Evolutionary conservation across 2,888 invertebrate species (phyloP).

Genomic region (Trichacis sp.): DNA sequence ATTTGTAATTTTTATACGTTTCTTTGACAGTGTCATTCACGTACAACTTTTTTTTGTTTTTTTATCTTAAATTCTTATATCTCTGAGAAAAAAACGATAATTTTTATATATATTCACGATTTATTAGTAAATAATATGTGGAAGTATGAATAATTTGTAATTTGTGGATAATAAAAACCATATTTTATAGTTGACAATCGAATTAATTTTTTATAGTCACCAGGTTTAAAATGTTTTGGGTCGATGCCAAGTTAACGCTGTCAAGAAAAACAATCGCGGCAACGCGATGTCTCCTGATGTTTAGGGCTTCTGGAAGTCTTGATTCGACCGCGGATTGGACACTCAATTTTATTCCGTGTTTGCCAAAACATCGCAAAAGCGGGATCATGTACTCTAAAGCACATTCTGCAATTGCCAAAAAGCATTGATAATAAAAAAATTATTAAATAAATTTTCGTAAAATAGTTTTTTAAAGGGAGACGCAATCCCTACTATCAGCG

Average conservation of each 20-base stretch:
- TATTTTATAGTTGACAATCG: too few species aligned
- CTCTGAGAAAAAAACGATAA: too few species aligned
- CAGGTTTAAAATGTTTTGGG: slow-evolving; percentile 60
- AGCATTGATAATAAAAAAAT: neutral
- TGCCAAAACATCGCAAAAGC: slow-evolving; percentile 55
- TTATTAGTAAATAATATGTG: too few species aligned
- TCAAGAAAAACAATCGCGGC: slow-evolving; percentile 63
- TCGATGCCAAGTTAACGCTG: slow-evolving; percentile 55
- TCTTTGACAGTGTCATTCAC: too few species aligned
- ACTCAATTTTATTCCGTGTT: slow-evolving; percentile 55
- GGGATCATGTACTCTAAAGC: slow-evolving; percentile 48
- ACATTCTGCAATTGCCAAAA: slow-evolving; percentile 18
- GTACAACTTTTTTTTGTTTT: too few species aligned
- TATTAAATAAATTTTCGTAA: neutral
- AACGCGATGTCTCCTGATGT: slow-evolving; percentile 56
- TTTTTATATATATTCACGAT: too few species aligned
- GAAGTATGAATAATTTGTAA: too few species aligned
- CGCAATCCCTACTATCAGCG: neutral
- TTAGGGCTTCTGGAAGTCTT: slow-evolving; percentile 55
- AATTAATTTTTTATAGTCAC: too few species aligned
- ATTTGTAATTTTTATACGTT: too few species aligned
- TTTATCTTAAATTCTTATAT: too few species aligned
- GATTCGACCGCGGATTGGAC: slow-evolving; percentile 58
- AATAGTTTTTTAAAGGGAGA: neutral
- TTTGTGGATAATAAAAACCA: too few species aligned